Conservation (phyloP, 2,113 vertebrate genomes). For the Muntiacus muntjak region DNA sequence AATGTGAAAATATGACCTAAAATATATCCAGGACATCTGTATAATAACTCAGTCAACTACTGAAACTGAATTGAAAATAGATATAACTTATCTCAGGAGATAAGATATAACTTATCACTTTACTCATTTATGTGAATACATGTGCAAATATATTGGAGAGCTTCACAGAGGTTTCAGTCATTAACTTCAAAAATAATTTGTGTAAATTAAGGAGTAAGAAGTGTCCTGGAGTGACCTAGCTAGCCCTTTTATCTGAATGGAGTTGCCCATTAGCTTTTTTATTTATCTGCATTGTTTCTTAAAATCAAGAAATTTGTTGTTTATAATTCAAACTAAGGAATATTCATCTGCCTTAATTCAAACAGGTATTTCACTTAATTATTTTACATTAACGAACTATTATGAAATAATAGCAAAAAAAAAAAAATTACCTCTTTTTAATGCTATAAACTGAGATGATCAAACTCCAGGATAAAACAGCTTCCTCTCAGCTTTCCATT, state of each 20-base stretch:
- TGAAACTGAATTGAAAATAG: background rate
- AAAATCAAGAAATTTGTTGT: background rate
- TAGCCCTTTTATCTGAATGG: background rate
- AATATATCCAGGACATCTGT: background rate
- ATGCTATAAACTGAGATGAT: background rate
- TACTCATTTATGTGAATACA: background rate
- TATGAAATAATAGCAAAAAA: background rate
- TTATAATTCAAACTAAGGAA: background rate
- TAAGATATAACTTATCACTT: background rate
- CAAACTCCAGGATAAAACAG: background rate
- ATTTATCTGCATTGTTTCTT: background rate
- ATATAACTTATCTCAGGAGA: background rate
- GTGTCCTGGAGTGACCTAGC: background rate
- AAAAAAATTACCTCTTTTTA: background rate
- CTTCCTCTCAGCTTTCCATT: background rate
- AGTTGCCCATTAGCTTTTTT: background rate
- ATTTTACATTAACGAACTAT: background rate
- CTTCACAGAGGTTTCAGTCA: background rate
- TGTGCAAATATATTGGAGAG: background rate
- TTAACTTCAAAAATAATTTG: background rate
- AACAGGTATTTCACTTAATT: background rate
- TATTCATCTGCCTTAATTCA: background rate
- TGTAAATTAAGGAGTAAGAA: background rate
- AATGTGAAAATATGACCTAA: background rate
- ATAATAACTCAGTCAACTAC: background rate